phyloP scores from a whole-genome alignment of 2,797 vertebrate genomes.

The Vultur gryphus region DNA sequence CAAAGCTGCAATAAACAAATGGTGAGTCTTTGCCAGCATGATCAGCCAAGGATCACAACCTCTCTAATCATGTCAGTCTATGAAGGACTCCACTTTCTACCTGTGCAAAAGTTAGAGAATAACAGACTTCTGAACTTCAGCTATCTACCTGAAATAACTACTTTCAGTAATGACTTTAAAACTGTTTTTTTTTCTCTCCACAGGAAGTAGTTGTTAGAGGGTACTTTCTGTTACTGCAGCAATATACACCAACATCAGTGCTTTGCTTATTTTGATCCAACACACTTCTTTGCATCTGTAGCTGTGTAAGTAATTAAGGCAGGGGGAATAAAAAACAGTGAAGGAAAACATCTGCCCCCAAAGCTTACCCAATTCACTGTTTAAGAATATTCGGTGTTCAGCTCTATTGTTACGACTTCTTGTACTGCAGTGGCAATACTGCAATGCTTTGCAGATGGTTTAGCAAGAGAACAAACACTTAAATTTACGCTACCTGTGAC shows the following conservation, averaged over 20 bases:
- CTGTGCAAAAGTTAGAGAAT: not conserved
- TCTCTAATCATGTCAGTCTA: not conserved
- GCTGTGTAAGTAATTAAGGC: not conserved
- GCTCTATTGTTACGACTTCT: not conserved
- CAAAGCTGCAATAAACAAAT: not conserved
- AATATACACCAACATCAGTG: not conserved
- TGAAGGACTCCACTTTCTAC: not conserved
- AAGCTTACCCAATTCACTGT: not conserved
- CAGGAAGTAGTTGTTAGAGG: not conserved
- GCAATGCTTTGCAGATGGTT: rapidly evolving
- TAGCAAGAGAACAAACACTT: not conserved
- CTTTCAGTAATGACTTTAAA: not conserved
- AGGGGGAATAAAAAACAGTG: not conserved
- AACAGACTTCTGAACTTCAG: not conserved
- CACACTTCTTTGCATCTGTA: not conserved
- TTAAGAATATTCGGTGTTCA: not conserved
- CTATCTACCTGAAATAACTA: not conserved
- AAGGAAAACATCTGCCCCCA: not conserved
- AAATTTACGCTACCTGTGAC: not conserved
- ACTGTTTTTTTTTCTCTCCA: not conserved
- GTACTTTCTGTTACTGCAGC: not conserved
- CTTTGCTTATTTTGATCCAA: not conserved
- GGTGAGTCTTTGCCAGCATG: not conserved
- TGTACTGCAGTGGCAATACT: not conserved
- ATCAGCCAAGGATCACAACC: not conserved